A percentile compares a stretch with the other conserved stretches of the same genome.
These are phyloP conservation scores for Anolis apletophallus DNA, from an alignment of 2,797 vertebrate genomes.

Conservation along the genomic window DNA sequence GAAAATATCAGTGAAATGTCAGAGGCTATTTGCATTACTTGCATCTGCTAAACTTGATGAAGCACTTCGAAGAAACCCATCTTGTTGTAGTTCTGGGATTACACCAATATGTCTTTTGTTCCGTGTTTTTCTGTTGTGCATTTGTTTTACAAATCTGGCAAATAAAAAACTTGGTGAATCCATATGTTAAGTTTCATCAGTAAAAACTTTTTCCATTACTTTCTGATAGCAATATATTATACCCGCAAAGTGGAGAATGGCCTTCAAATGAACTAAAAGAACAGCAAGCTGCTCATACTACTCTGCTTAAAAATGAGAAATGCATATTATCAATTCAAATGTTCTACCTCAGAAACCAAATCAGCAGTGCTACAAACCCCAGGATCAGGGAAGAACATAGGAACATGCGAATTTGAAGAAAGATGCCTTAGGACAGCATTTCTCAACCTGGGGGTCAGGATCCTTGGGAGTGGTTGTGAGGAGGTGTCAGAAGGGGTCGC, in stretches of 20 bases:
- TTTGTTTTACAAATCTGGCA: not conserved
- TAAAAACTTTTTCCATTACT: not conserved
- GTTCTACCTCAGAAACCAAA: not conserved
- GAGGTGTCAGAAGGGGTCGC: too few species aligned
- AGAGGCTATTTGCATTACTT: too few species aligned
- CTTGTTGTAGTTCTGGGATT: conserved; percentile 11
- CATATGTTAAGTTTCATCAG: not conserved
- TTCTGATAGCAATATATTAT: not conserved
- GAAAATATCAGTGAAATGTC: too few species aligned
- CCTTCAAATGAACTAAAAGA: not conserved
- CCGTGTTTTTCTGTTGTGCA: conserved; percentile 8
- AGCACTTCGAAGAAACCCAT: not conserved
- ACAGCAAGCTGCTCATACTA: too few species aligned
- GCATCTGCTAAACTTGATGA: not conserved
- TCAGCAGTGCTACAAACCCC: not conserved
- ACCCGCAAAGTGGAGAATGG: not conserved
- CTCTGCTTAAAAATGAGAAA: not conserved
- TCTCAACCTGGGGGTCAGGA: too few species aligned
- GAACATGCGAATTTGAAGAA: not conserved
- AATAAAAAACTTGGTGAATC: not conserved
- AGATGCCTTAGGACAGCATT: too few species aligned
- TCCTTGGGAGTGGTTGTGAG: too few species aligned
- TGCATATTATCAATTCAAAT: too few species aligned
- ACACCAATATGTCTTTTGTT: not conserved
- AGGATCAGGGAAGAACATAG: not conserved